A percentile compares a stretch with the other conserved stretches of the same genome.
Conservation (phyloP, 2,888 invertebrate genomes). For the Bibio marci region DNA sequence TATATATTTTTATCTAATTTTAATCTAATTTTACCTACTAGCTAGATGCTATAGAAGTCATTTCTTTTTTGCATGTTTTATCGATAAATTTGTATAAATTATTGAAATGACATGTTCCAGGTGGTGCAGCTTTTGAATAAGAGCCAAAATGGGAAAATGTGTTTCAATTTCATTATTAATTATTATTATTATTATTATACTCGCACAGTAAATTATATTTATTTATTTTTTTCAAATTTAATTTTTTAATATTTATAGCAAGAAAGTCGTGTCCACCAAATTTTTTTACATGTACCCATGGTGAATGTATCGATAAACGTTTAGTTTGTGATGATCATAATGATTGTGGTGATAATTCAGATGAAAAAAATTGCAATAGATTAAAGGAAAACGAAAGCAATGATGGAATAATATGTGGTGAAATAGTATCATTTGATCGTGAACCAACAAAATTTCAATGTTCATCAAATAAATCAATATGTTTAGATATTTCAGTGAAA, state of each 20-base stretch:
- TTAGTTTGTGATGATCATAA: constrained; percentile 38
- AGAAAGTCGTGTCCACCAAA: not conserved
- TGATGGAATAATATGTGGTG: not conserved
- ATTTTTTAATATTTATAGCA: constrained; percentile 16
- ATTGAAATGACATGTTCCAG: too few species aligned
- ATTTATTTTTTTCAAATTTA: too few species aligned
- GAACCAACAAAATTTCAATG: constrained; percentile 21
- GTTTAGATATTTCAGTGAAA: constrained; percentile 25
- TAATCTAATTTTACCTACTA: too few species aligned
- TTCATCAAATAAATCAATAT: constrained; percentile 18
- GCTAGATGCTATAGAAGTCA: too few species aligned
- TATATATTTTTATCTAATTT: too few species aligned
- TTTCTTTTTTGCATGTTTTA: too few species aligned
- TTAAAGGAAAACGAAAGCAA: constrained; percentile 8
- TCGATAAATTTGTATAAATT: too few species aligned
- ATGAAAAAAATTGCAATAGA: constrained; percentile 31
- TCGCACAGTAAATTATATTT: too few species aligned
- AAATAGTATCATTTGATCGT: constrained; percentile 1
- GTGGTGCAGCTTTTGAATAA: too few species aligned
- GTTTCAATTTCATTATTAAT: too few species aligned
- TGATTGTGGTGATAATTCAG: constrained; percentile 40
- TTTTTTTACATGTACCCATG: constrained; percentile 28
- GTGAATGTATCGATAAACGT: constrained; percentile 35
- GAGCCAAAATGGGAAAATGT: too few species aligned
- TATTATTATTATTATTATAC: too few species aligned